Percentiles rank a stretch among this genome's conserved stretches.
Conservation (phyloP, 2,113 vertebrate genomes). For the Sminthopsis crassicaudata region DNA sequence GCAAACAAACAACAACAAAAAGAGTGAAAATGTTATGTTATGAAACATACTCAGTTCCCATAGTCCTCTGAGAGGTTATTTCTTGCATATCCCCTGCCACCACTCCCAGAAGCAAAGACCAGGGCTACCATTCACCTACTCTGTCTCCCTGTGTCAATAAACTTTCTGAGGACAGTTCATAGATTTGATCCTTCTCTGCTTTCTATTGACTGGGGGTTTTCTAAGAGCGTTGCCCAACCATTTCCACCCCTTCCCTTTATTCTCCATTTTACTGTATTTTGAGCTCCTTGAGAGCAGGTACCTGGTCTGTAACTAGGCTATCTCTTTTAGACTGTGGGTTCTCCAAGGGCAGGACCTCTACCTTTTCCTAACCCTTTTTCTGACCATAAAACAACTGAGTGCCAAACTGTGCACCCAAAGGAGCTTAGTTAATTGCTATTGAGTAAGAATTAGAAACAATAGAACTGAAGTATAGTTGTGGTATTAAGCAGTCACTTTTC, state of each 20-base stretch:
- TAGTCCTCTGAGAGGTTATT: background rate
- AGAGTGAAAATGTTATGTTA: too few species aligned
- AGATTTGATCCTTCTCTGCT: background rate
- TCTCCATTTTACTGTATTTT: background rate
- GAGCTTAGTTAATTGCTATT: background rate
- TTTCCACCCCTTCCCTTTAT: background rate
- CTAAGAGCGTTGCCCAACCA: background rate
- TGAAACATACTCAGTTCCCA: too few species aligned
- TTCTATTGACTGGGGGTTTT: background rate
- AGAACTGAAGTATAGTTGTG: background rate
- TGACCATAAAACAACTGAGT: background rate
- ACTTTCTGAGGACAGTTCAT: background rate
- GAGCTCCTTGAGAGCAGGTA: background rate
- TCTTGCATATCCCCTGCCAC: background rate
- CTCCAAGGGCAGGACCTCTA: background rate
- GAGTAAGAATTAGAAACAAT: background rate
- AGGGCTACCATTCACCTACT: background rate
- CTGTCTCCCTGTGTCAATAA: background rate
- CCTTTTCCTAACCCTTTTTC: background rate
- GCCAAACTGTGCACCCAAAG: background rate
- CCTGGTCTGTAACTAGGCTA: background rate
- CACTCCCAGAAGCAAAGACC: background rate
- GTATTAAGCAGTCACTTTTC: background rate
- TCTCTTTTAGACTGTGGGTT: background rate
- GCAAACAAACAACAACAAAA: too few species aligned